Percentiles rank a stretch among this genome's conserved stretches.
Conservation (phyloP, 2,797 vertebrate species). For the Gallirallus australis region DNA sequence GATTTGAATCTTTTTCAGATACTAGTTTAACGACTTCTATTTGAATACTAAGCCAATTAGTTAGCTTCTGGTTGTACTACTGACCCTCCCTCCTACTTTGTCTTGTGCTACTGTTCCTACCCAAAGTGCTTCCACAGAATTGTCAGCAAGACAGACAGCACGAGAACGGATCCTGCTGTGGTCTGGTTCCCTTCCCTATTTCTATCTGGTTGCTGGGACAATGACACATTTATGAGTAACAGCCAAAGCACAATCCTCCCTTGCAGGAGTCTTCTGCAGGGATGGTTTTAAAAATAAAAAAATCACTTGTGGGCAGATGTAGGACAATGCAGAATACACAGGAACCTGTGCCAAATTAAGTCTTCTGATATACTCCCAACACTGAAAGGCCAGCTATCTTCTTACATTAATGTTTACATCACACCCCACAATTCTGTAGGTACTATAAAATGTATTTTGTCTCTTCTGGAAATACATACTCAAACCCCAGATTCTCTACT, state of each 20-base stretch:
- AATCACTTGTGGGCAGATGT: background rate
- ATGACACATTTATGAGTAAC: background rate
- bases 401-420: background rate
- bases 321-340: background rate
- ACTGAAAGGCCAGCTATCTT: background rate
- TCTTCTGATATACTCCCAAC: background rate
- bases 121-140: background rate
- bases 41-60: background rate
- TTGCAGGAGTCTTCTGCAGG: background rate
- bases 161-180: background rate
- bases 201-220: background rate
- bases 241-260: background rate
- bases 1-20: background rate
- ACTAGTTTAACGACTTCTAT: background rate
- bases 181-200: background rate
- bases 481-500: background rate
- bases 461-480: background rate
- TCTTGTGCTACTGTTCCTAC: background rate
- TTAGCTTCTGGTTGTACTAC: background rate
- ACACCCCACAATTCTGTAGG: background rate
- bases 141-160: background rate
- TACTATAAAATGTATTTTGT: background rate
- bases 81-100: background rate
- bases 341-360: background rate
- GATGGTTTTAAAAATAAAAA: background rate